Evolutionary conservation across 1,140 invertebrate species (phyloP).

Genomic region (Drosophila busckii): DNA sequence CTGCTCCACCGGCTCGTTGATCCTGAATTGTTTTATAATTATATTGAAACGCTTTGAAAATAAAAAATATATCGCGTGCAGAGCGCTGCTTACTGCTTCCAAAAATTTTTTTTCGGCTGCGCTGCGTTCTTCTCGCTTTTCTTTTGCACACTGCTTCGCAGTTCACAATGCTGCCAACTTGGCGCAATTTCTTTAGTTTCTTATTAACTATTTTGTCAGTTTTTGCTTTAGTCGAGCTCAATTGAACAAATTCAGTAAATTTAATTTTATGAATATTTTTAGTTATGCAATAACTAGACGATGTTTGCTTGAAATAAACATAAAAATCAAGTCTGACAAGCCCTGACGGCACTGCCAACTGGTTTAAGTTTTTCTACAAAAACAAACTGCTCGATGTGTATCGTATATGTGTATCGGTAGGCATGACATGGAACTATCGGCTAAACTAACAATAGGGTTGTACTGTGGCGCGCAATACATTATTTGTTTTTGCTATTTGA

Average conservation of each 20-base stretch:
- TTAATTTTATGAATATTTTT: constrained; percentile 34
- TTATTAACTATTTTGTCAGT: constrained; percentile 1
- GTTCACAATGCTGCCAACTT: constrained; percentile 43
- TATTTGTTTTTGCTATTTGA: constrained; percentile 2
- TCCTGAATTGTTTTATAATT: constrained; percentile 39
- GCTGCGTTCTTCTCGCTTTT: constrained; percentile 56
- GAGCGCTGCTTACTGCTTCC: constrained; percentile 57
- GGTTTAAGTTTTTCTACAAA: neutral
- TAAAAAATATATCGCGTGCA: constrained; percentile 72
- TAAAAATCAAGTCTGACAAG: constrained; percentile 38
- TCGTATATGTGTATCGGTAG: too few species aligned
- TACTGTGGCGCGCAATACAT: constrained; percentile 1
- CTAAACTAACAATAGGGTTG: neutral
- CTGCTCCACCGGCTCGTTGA: constrained; percentile 59
- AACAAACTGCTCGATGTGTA: too few species aligned
- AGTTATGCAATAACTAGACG: constrained; percentile 18
- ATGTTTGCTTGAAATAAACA: constrained; percentile 15
- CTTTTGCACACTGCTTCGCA: constrained; percentile 48
- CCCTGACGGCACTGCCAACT: neutral
- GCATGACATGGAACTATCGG: constrained; percentile 16
- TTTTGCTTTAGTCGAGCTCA: neutral
- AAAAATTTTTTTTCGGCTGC: constrained; percentile 59
- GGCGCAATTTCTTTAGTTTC: constrained; percentile 16
- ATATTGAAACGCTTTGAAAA: constrained; percentile 62
- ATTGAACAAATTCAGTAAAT: constrained; percentile 18